phyloP scores from a whole-genome alignment of 2,888 invertebrate genomes.

The Pasiphila rectangulata region DNA sequence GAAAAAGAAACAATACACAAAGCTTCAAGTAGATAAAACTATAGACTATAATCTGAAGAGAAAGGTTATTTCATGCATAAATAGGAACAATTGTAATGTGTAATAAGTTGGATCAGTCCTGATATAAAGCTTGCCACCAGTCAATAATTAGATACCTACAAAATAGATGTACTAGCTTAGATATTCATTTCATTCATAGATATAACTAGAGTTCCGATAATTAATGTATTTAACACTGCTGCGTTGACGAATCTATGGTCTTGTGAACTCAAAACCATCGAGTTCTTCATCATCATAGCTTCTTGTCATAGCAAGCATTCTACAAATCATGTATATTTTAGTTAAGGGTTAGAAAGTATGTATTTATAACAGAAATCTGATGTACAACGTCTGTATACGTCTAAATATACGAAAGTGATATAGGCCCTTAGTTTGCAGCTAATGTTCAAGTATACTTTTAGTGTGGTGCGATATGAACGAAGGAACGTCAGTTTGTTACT shows the following conservation, averaged over 20 bases:
- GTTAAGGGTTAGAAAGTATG: slow-evolving; percentile 47
- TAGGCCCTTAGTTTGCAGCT: slow-evolving; percentile 41
- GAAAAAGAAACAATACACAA: background rate
- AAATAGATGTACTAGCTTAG: slow-evolving; percentile 27
- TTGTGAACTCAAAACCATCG: background rate
- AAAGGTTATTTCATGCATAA: slow-evolving; percentile 27
- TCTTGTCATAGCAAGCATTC: slow-evolving; percentile 23
- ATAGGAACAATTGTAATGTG: background rate
- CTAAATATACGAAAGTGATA: slow-evolving; percentile 59
- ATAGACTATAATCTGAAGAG: background rate
- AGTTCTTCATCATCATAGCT: background rate
- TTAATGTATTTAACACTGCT: slow-evolving; percentile 15
- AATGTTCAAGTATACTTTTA: slow-evolving; percentile 49
- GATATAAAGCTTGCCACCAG: slow-evolving; percentile 25
- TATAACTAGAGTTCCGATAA: slow-evolving; percentile 17
- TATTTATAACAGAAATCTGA: slow-evolving; percentile 72
- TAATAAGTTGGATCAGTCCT: slow-evolving; percentile 10
- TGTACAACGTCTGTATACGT: slow-evolving; percentile 80
- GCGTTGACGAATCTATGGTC: slow-evolving; percentile 12
- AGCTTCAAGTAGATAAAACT: background rate
- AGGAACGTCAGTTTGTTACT: slow-evolving; percentile 8
- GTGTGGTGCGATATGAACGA: slow-evolving; percentile 42
- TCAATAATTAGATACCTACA: slow-evolving; percentile 21
- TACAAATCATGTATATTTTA: slow-evolving; percentile 31
- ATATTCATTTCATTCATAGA: slow-evolving; percentile 23